Base-by-base conservation (phyloP, 2,797 vertebrate species). In the Clangula hyemalis region DNA sequence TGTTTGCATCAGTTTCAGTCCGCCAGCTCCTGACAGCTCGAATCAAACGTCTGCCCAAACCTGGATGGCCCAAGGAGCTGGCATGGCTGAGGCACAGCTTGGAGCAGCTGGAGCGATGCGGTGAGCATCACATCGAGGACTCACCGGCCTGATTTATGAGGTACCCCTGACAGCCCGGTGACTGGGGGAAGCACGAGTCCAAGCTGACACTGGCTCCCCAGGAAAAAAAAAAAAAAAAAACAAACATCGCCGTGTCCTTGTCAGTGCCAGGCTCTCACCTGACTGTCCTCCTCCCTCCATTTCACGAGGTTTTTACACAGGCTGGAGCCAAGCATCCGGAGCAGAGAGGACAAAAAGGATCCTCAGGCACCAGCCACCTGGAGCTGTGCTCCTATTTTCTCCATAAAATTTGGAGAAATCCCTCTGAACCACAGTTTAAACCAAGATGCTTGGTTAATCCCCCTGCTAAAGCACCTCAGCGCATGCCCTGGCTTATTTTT, bases 1-100 rank as follows among this genome's bases (percentile, higher is more conserved):
- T 64, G 25, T 78, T 82, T 82, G 54, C 62, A 41, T 72, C 75
- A 9, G 85, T 91, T 89, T 89, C 70, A 47, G 65, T 21, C 77
- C 28, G 1, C 36, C 90, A 69, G 34, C 43, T 79, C 76, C 28
- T 79, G 85, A 93, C 85, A 91, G 91, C 54, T 95, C 73, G 62
- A 19, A 2, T 69, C 73, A 89, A 75, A 76, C 1, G 0, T 45
- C 89, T 86, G 85, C 70, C 73, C 81, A 69, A 72, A 32, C 28
- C 49, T 6, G 5, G 69, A 19, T 45, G 84, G 81, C 34, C 85
- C 85, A 49, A 43, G 56, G 21, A 34, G 34, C 32, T 19, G 73
- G 56, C 34, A 34, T 2, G 28, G 83, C 3, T 22, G 41, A 47
- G 58, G 38, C 58, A 20, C 0, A 2, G 38, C 15, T n/a, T 21